Conservation (phyloP, 2,888 invertebrate genomes). For the Rhagophthalmus giganteus region DNA sequence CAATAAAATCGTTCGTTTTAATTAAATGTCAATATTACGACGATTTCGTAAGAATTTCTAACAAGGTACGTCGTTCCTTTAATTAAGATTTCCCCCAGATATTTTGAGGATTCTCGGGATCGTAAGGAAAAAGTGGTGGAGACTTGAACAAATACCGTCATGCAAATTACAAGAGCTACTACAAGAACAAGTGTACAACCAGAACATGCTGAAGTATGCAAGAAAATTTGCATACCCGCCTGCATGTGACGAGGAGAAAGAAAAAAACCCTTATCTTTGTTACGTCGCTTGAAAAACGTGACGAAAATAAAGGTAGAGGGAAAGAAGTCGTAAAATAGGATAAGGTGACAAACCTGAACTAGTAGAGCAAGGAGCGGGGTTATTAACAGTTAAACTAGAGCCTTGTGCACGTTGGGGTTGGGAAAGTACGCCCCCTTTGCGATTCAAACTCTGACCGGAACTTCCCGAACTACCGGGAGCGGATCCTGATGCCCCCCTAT, state of each 20-base stretch:
- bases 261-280: conserved; percentile 17
- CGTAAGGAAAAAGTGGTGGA: conserved; percentile 4
- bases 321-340: conserved; percentile 8
- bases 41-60: background rate
- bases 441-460: conserved; percentile 61
- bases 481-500: conserved; percentile 45
- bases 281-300: conserved; percentile 19
- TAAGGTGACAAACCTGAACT: conserved; percentile 67
- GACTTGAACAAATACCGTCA: conserved; percentile 19
- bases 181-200: conserved; percentile 22
- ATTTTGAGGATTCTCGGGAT: conserved; percentile 6
- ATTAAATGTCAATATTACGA: background rate
- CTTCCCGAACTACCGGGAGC: conserved; percentile 54
- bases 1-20: background rate
- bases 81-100: conserved; percentile 20
- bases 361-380: conserved; percentile 67
- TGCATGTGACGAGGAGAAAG: conserved; percentile 10
- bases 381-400: conserved; percentile 63
- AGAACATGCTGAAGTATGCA: conserved; percentile 18
- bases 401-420: conserved; percentile 54
- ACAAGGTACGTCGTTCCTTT: background rate
- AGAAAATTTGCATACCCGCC: conserved; percentile 20
- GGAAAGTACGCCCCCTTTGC: conserved; percentile 48
- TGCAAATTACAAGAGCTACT: conserved; percentile 28
- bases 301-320: conserved; percentile 22